phyloP scores from a whole-genome alignment of 2,888 invertebrate species.

The Lycocerus yunnanus region DNA sequence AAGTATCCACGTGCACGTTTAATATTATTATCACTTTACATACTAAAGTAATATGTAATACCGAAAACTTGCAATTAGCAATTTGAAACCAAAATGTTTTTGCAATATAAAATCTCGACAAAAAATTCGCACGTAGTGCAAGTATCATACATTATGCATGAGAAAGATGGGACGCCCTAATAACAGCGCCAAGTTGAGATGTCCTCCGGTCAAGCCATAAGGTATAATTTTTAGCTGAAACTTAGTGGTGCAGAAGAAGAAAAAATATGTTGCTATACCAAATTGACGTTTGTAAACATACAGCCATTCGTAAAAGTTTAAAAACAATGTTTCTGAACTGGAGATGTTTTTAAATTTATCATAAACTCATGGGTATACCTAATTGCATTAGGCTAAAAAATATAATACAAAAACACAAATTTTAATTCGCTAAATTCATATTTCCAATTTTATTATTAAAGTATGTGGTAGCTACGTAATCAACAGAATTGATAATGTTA shows the following conservation, averaged over 20 bases:
- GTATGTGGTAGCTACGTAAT: no score
- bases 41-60: neutral
- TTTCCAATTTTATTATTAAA: neutral
- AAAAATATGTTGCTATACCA: conserved; percentile 52
- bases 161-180: conserved; percentile 43
- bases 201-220: conserved; percentile 50
- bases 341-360: neutral
- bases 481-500: neutral
- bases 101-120: neutral
- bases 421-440: neutral
- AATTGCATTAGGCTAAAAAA: no score
- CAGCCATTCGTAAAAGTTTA: conserved; percentile 7
- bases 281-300: conserved; percentile 35
- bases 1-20: neutral
- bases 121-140: conserved; percentile 9
- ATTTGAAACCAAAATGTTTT: conserved; percentile 1
- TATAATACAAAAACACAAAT: neutral
- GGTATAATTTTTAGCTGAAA: conserved; percentile 53
- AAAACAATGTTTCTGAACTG: neutral
- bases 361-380: neutral
- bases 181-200: conserved; percentile 47
- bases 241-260: conserved; percentile 52
- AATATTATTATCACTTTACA: neutral
- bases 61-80: neutral
- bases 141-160: conserved; percentile 46